Evolutionary conservation across 1,140 invertebrate genomes (phyloP).

Genomic region (Nasonia longicornis): DNA sequence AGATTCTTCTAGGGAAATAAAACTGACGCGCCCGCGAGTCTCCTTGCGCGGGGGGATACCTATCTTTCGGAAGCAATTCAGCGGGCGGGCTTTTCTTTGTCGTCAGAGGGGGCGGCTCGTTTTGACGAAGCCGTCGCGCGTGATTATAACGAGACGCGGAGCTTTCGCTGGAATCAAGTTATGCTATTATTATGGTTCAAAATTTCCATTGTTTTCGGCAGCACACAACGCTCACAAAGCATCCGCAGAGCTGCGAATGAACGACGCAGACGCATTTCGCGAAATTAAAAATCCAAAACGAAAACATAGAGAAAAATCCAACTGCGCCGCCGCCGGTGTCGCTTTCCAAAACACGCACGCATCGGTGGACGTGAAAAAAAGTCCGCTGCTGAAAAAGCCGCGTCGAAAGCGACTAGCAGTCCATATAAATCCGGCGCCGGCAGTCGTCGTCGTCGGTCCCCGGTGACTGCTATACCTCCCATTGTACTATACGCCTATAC

Average conservation of each 20-base stretch:
- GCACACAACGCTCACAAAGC: no score
- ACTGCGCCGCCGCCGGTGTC: no score
- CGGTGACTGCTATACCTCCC: neutral
- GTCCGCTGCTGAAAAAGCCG: neutral
- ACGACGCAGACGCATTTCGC: no score
- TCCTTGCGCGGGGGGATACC: neutral
- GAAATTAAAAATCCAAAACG: no score
- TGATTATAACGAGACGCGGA: neutral
- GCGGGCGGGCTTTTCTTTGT: neutral
- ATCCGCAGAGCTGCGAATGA: no score
- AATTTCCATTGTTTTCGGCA: no score
- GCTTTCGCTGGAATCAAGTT: neutral
- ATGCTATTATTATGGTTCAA: neutral
- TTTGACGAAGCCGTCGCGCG: neutral
- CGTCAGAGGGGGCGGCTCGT: neutral
- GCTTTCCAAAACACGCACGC: no score
- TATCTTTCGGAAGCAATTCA: neutral
- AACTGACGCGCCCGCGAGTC: neutral
- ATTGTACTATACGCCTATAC: neutral
- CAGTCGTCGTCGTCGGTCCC: neutral
- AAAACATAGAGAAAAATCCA: no score
- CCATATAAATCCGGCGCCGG: constrained; percentile 13
- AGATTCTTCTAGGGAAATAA: constrained; percentile 30
- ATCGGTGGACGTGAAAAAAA: neutral
- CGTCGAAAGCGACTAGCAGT: neutral